These are phyloP conservation scores for Dicyrtoma fusca DNA, from an alignment of 2,888 invertebrate genomes.

Conservation along the genomic window DNA sequence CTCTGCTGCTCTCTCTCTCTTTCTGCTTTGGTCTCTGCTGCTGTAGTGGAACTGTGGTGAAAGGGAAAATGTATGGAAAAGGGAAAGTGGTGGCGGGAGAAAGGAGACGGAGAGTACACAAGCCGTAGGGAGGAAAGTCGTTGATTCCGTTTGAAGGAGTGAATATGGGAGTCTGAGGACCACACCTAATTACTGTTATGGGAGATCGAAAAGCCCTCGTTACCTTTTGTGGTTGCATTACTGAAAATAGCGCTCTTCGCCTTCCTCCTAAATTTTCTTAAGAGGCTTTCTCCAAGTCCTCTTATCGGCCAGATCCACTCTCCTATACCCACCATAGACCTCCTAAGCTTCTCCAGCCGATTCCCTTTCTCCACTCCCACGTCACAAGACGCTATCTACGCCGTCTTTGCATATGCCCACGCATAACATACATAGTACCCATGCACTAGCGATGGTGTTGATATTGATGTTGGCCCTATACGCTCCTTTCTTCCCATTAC, in stretches of 20 bases:
- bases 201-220: constrained; percentile 31
- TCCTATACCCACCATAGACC: constrained; percentile 2
- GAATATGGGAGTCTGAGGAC: constrained; percentile 26
- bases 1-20: no score
- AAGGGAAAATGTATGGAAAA: not conserved
- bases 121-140: constrained; percentile 8
- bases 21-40: not conserved
- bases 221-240: constrained; percentile 32
- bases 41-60: not conserved
- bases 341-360: constrained; percentile 24
- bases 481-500: no score
- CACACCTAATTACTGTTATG: constrained; percentile 34
- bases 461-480: no score
- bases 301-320: constrained; percentile 33
- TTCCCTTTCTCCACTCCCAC: not conserved
- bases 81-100: constrained; percentile 3
- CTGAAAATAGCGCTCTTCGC: constrained; percentile 24
- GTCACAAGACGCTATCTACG: no score
- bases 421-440: no score
- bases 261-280: constrained; percentile 31
- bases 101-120: constrained; percentile 1
- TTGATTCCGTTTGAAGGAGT: constrained; percentile 14
- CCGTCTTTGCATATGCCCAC: no score
- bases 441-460: no score
- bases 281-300: constrained; percentile 35